Conservation (phyloP, 2,797 vertebrate species). For the Eremophila alpestris region DNA sequence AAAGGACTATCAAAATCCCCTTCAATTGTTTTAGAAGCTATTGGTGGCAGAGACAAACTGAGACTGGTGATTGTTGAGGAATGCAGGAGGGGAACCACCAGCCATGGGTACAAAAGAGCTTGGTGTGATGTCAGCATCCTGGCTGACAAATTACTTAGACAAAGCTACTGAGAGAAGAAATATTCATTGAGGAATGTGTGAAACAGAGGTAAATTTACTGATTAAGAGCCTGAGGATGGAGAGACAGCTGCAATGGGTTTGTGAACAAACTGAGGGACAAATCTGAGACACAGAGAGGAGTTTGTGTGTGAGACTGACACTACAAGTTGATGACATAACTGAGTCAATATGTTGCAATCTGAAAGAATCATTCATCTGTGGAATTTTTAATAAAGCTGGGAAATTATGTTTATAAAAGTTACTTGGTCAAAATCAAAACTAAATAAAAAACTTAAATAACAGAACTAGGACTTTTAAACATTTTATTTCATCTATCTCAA, state of each 20-base stretch:
- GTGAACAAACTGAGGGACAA: not conserved
- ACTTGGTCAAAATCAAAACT: not conserved
- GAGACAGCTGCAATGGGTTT: not conserved
- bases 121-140: not conserved
- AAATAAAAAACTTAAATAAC: not conserved
- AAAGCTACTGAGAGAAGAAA: not conserved
- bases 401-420: not conserved
- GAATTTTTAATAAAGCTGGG: not conserved
- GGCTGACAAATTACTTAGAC: not conserved
- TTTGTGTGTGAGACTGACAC: not conserved
- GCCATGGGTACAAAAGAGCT: not conserved
- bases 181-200: not conserved
- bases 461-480: not conserved
- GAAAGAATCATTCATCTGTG: not conserved
- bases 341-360: not conserved
- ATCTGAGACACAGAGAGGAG: not conserved
- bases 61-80: not conserved
- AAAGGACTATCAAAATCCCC: not conserved
- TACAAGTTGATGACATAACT: not conserved
- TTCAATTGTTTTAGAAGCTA: not conserved
- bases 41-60: not conserved
- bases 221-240: not conserved
- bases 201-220: not conserved
- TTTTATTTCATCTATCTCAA: not conserved
- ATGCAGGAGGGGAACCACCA: not conserved